Evolutionary conservation across 2,888 invertebrate genomes (phyloP).

Genomic region (Nysson spinosus): DNA sequence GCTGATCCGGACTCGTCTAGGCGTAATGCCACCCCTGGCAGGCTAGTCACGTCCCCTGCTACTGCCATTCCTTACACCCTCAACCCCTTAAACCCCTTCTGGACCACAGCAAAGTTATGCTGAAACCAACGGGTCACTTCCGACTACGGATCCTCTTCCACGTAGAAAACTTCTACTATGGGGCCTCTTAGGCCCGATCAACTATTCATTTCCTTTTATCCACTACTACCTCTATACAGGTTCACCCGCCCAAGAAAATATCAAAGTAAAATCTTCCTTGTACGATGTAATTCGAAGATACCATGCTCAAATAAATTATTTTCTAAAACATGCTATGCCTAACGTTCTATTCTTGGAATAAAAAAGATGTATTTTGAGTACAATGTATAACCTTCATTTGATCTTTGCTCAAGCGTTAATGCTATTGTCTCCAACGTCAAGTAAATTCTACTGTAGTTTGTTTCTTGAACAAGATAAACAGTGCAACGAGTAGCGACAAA

Average conservation of each 20-base stretch:
- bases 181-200: conserved; percentile 64
- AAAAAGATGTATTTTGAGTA: no score
- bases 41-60: conserved; percentile 70
- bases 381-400: no score
- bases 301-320: no score
- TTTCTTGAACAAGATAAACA: no score
- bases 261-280: not conserved
- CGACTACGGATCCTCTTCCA: conserved; percentile 56
- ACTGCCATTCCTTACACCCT: conserved; percentile 63
- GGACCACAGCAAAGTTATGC: conserved; percentile 52
- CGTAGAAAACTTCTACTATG: conserved; percentile 48
- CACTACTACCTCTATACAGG: not conserved
- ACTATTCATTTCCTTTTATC: conserved; percentile 61
- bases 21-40: conserved; percentile 70
- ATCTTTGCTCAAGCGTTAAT: no score
- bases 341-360: no score
- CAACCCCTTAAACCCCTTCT: conserved; percentile 37
- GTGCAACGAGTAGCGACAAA: no score
- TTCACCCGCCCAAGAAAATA: not conserved
- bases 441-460: no score
- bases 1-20: conserved; percentile 70
- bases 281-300: no score
- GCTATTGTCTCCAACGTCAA: no score
- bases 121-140: conserved; percentile 44
- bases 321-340: no score